Conservation (phyloP, 64 coral and sea anemone genomes). For the Porites australiensis region DNA sequence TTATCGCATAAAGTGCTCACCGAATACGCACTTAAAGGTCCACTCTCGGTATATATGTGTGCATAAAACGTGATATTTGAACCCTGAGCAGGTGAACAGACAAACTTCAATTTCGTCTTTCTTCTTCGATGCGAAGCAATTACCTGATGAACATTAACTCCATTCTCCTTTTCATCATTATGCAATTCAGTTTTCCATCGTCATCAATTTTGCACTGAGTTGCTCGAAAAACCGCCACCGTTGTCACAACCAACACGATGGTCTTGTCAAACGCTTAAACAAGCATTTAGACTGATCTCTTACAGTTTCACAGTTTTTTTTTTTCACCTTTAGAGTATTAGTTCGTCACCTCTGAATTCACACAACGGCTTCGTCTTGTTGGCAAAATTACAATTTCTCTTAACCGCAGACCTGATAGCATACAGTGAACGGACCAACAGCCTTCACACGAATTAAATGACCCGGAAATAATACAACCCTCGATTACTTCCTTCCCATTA, state of each 20-base stretch:
- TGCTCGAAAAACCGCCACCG: background rate
- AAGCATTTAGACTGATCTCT: background rate
- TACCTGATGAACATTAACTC: background rate
- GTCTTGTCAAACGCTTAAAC: background rate
- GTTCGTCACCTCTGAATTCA: too few species aligned
- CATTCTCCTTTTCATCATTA: background rate
- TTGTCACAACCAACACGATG: background rate
- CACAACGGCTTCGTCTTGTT: background rate
- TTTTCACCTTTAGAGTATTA: background rate
- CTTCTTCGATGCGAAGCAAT: background rate
- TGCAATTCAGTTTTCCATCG: background rate
- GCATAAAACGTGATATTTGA: slow-evolving; percentile 7
- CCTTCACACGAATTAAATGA: background rate
- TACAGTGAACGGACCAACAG: background rate
- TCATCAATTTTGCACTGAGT: too few species aligned
- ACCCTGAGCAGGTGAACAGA: slow-evolving; percentile 5
- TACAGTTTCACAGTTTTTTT: background rate
- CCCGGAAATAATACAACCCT: background rate
- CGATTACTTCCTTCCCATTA: background rate
- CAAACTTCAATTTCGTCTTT: background rate
- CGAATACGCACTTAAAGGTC: background rate
- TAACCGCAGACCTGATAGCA: background rate
- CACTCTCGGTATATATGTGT: background rate
- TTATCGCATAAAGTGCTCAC: background rate
- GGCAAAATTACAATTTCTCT: background rate